Evolutionary conservation across 1,140 invertebrate genomes (phyloP), one percentile per base, ranked within the genome.

Genomic region (Maniola jurtina): DNA sequence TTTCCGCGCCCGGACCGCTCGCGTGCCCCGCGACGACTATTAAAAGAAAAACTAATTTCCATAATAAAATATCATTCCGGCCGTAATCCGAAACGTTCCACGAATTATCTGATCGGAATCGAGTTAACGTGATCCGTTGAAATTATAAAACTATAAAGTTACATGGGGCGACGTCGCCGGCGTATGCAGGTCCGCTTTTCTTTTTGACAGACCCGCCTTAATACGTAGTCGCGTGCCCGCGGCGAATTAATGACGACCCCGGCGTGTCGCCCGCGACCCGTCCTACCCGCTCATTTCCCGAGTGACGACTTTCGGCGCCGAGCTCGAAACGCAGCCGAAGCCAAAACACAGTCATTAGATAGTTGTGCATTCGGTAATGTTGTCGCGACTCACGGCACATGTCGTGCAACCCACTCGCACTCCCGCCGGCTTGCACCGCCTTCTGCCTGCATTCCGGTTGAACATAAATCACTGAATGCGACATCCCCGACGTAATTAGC

Each of bases 41-140:
- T 88, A 88, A 85, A 89, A 85, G 78, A 83, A 89, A 84, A 86
- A 83, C 81, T 85, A 86, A 90, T 88, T 88, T 87, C 81, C 81
- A 86, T 87, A 87, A 84, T 83, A 79, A 88, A 85, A 84, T 81
- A 87, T 84, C 80, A 81, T 83, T 80, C 66, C 76, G 71, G 50
- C 71, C 62, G 72, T 73, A 79, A 79, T 83, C 70, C 74, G 72
- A 79, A 79, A 76, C 76, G 71, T 78, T 79, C 72, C 67, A 72
- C 62, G 72, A 75, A 84, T 82, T 85, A 86, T 87, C 79, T 79
- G 82, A 89, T 86, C 84, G 76, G 79, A 83, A 81, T 84, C 77
- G 79, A 87, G 77, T 86, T 87, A 86, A 86, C 84, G 84, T 89
- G 84, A 81, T 78, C 80, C 77, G 75, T 70, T 62, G 74, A 79